Evolutionary conservation across 2,113 vertebrate species (phyloP).

Genomic region (Theristicus caerulescens): DNA sequence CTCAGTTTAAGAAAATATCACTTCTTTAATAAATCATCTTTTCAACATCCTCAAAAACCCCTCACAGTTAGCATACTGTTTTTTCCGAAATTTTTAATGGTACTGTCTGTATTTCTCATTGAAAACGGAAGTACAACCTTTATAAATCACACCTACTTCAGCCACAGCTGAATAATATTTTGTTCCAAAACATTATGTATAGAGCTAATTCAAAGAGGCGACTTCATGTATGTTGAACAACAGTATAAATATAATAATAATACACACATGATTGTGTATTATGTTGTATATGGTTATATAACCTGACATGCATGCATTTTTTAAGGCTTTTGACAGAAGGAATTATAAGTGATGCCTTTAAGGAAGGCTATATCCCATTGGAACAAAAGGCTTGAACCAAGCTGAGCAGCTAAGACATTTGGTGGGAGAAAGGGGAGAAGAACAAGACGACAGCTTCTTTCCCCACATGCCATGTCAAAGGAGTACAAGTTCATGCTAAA

Average conservation of each 20-base stretch:
- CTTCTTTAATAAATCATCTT: background rate
- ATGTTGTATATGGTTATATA: background rate
- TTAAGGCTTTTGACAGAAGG: background rate
- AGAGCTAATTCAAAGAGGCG: background rate
- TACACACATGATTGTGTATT: background rate
- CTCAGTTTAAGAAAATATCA: background rate
- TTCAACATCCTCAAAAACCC: background rate
- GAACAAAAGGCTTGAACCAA: background rate
- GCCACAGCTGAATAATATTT: background rate
- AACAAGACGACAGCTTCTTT: background rate
- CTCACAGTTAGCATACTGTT: background rate
- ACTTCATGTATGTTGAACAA: background rate
- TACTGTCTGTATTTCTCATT: background rate
- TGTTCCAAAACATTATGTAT: background rate
- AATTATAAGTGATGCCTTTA: background rate
- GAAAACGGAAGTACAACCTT: background rate
- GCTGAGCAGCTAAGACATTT: too few relatives aligned
- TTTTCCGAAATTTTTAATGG: background rate
- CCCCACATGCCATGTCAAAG: background rate
- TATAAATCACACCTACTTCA: background rate
- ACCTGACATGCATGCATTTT: background rate
- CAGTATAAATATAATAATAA: background rate
- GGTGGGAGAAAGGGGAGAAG: background rate
- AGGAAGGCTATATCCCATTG: background rate
- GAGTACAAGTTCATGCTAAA: background rate